Base-by-base conservation (phyloP, 2,113 vertebrate genomes). In the Lepus americanus region DNA sequence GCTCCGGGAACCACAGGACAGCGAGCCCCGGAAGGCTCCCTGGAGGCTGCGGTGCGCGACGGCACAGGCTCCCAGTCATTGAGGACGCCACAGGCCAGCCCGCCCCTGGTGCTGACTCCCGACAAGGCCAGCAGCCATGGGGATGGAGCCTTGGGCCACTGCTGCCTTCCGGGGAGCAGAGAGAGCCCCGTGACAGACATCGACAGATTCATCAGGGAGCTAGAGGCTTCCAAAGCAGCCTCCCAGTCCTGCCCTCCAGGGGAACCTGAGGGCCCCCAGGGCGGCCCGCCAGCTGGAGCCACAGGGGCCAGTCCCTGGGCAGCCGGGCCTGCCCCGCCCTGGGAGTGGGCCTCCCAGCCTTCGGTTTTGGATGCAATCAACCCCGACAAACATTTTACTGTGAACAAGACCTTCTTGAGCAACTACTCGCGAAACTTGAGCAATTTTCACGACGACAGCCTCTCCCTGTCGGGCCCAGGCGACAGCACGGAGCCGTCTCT, bases 341-440 rank as follows among this genome's bases (percentile, higher is more conserved):
- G 90, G 2, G 96, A 95, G 82, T 98, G 97, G 93, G 72, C 97
- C 87, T 90, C 98, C 74, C 98, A 98, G 83, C 97, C 98, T 89
- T 98, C 98, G 1, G 95, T 97, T 79, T 95, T 98, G 88, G 98
- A 98, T 90, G 96, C 98, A 51, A 97, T 98, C 89, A 97, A 98
- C 59, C 98, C 98, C 4, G 96, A 98, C 87, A 98, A 97, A 77
- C 96, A 98, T 95, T 98, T 98, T 91, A 98, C 98, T 97, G 98
- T 98, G 92, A 99, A 98, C 91, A 99, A 98, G 95, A 98, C 80
- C 91, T 99, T 98, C 92, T 70, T 99, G 87, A 98, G 98, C 97
- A 99, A 97, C 97, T 99, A 99, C 94, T 99, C 99, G 25, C 98
- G 99, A 91, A 99, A 99, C 96, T 98, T 98, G 29, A 99, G 98